phyloP scores from a whole-genome alignment of 1,140 invertebrate genomes.

The Anthonomus grandis region DNA sequence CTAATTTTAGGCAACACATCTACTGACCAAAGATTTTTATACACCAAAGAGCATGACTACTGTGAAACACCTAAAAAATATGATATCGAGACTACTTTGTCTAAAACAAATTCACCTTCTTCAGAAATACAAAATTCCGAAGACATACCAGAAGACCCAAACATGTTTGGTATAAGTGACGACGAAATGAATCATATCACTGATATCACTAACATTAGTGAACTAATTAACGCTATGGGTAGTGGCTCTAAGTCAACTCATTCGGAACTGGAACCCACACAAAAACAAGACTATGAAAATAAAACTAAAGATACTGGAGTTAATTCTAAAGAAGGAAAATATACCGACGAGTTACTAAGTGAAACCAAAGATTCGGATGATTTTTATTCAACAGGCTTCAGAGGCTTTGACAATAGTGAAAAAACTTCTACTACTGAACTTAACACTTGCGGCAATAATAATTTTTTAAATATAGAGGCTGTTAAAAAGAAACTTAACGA shows the following conservation, averaged over 20 bases:
- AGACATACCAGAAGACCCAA: background rate
- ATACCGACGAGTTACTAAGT: too few species aligned
- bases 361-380: too few species aligned
- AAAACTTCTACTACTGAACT: background rate
- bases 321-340: slow-evolving; percentile 1
- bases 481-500: background rate
- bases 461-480: background rate
- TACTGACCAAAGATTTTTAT: background rate
- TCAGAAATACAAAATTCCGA: too few species aligned
- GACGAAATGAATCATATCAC: background rate
- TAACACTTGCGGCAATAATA: background rate
- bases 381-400: background rate
- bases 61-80: slow-evolving; percentile 1
- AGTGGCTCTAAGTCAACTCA: background rate
- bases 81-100: background rate
- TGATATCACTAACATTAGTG: background rate
- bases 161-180: background rate
- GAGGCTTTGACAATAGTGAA: slow-evolving; percentile 5
- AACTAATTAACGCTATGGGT: background rate
- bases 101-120: background rate
- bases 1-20: background rate
- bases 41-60: slow-evolving; percentile 16
- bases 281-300: too few species aligned
- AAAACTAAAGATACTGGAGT: too few species aligned
- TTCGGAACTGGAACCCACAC: too few species aligned